Percentiles rank a stretch among this genome's conserved stretches.
Conservation (phyloP, 2,888 invertebrate genomes). For the Trissolcus japonicus region DNA sequence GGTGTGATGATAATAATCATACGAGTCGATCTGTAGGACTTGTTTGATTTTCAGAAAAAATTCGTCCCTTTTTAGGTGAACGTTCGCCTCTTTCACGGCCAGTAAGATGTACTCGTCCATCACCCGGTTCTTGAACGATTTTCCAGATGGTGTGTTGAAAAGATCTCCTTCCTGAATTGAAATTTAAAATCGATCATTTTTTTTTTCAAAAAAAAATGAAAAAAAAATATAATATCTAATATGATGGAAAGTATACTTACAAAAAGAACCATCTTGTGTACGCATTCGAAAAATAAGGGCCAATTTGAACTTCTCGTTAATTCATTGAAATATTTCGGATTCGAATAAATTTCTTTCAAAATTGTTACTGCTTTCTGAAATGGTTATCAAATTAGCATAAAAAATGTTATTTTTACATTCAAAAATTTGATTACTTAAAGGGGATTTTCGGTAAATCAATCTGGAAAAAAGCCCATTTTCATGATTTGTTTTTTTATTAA, state of each 20-base stretch:
- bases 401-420: too few species aligned
- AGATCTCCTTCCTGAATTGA: slow-evolving; percentile 33
- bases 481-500: too few species aligned
- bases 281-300: slow-evolving; percentile 59
- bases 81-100: slow-evolving; percentile 64
- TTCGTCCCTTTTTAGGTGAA: slow-evolving; percentile 57
- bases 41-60: slow-evolving; percentile 63
- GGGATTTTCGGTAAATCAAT: too few species aligned
- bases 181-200: background rate
- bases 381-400: background rate
- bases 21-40: slow-evolving; percentile 69
- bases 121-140: slow-evolving; percentile 7
- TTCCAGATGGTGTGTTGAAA: slow-evolving; percentile 19
- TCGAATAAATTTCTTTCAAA: slow-evolving; percentile 62
- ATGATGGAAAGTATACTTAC: slow-evolving; percentile 55
- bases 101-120: slow-evolving; percentile 65
- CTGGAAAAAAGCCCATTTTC: too few species aligned
- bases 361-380: slow-evolving; percentile 63
- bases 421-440: too few species aligned
- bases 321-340: slow-evolving; percentile 59
- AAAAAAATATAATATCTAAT: too few species aligned
- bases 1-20: slow-evolving; percentile 75
- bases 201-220: background rate
- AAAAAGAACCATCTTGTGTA: slow-evolving; percentile 61
- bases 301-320: slow-evolving; percentile 64